A percentile compares a stretch with the other conserved stretches of the same genome.
Evolutionary conservation across 2,888 invertebrate species (phyloP).

Genomic region (Habroteleia sp.): DNA sequence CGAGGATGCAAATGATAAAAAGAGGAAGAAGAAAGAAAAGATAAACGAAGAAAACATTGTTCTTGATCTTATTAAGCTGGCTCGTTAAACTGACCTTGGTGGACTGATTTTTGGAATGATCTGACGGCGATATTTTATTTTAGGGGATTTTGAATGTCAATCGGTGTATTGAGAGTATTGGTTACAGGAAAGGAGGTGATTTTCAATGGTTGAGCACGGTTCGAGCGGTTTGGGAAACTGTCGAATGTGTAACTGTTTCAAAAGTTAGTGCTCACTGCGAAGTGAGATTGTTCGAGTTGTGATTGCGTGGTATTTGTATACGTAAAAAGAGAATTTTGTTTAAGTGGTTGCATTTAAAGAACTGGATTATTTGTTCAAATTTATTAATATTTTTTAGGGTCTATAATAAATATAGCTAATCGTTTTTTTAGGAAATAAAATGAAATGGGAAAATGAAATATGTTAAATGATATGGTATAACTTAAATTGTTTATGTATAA

Average conservation of each 20-base stretch:
- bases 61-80: constrained; percentile 25
- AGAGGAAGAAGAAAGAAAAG: constrained; percentile 1
- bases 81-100: constrained; percentile 13
- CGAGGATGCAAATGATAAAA: constrained; percentile 13
- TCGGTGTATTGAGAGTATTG: background rate
- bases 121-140: constrained; percentile 34
- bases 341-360: too few relatives aligned
- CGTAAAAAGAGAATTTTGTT: too few relatives aligned
- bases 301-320: background rate
- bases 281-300: background rate
- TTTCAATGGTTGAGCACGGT: constrained; percentile 13
- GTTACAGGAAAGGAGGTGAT: constrained; percentile 22
- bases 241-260: constrained; percentile 10
- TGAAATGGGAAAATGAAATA: too few relatives aligned
- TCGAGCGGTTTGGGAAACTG: constrained; percentile 8
- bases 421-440: too few relatives aligned
- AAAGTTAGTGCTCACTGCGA: background rate
- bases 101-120: background rate
- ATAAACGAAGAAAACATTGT: constrained; percentile 17
- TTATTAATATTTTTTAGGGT: too few relatives aligned
- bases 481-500: too few relatives aligned
- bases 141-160: background rate
- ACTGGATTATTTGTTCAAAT: too few relatives aligned
- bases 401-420: too few relatives aligned
- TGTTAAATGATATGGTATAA: too few relatives aligned